Evolutionary conservation across 53 echinoderm and acorn worm species (phyloP).

Genomic region (Pentamera pediparva): DNA sequence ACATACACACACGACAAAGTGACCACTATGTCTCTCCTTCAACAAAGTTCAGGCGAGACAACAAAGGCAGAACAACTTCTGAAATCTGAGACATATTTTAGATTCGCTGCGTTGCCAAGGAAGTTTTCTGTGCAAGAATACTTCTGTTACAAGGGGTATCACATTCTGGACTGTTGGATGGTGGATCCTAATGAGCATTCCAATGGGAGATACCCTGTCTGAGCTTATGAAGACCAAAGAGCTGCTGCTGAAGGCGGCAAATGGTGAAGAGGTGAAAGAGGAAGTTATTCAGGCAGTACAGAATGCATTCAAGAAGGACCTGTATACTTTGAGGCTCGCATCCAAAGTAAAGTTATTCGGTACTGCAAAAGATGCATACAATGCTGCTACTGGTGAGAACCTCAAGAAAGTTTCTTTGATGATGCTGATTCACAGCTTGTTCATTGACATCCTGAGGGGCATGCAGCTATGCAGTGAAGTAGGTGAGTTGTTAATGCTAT

Average conservation of each 20-base stretch:
- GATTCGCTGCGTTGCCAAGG: too few species aligned
- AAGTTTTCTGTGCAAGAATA: too few species aligned
- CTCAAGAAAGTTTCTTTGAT: constrained; percentile 1
- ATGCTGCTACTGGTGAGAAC: constrained; percentile 8
- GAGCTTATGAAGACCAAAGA: constrained; percentile 1
- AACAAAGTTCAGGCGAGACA: too few species aligned
- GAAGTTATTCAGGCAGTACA: neutral
- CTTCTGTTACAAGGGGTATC: neutral
- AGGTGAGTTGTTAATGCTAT: constrained; percentile 11
- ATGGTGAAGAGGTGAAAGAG: neutral
- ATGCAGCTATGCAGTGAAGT: constrained; percentile 12
- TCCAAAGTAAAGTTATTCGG: neutral
- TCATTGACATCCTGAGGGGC: neutral
- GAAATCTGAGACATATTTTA: too few species aligned
- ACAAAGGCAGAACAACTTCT: too few species aligned
- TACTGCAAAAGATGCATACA: constrained; percentile 9
- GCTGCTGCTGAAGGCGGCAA: constrained; percentile 1
- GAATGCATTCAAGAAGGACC: constrained; percentile 1
- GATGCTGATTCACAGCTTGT: neutral
- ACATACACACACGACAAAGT: too few species aligned
- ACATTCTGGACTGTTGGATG: neutral
- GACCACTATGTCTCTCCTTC: too few species aligned
- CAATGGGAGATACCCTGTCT: neutral
- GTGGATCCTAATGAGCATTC: neutral
- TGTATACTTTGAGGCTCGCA: neutral